Base-by-base conservation (phyloP, 2,888 invertebrate species). In the Sarcophaga caerulescens region DNA sequence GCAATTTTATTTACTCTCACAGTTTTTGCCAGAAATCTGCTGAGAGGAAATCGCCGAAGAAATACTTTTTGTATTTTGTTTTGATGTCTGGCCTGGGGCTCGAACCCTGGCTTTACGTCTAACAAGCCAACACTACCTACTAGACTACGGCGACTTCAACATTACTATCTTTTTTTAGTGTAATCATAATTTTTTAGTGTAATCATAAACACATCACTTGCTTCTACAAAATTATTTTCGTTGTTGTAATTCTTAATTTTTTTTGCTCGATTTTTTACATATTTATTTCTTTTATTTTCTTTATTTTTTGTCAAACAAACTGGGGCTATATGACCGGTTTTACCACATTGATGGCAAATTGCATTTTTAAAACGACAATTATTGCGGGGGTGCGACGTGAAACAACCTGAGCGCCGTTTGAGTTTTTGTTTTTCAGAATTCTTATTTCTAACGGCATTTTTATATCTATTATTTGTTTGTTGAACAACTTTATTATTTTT, bases 251-350 rank as follows among this genome's bases (percentile, higher is more conserved):
- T 57, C 57, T 57, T 6, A 35, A 6, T 35, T 6, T 35, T 35
- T 35, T 35, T 35, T 35, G 35, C 5, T 35, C 35, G 14, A 17
- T 57, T 57, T n/a, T 57, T 57, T n/a, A 57, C 14, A 57, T 57
- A 21, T n/a, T 62, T 10, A n/a, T 19, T 62, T 63, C 21, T 23
- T 23, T 17, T 23, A 63, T 25, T 65, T 23, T 12, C 4, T 23
- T 25, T 65, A 65, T 4, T 65, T 44, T 35, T 66, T n/a, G 35
- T 6, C 23, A 35, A 23, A 21, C n/a, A 17, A 14, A 12, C 45
- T 10, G 35, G n/a, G 11, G 45, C 35, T 44, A 66, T 66, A 66
- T 66, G 66, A 66, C 35, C 35, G 17, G 17, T 66, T 66, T 66
- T 66, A 14, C n/a, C 10, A 60, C 60, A 60, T n/a, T n/a, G 14